These are phyloP conservation scores for Pogonomyrmex californicus DNA, from an alignment of 1,140 invertebrate genomes.

Conservation along the genomic window DNA sequence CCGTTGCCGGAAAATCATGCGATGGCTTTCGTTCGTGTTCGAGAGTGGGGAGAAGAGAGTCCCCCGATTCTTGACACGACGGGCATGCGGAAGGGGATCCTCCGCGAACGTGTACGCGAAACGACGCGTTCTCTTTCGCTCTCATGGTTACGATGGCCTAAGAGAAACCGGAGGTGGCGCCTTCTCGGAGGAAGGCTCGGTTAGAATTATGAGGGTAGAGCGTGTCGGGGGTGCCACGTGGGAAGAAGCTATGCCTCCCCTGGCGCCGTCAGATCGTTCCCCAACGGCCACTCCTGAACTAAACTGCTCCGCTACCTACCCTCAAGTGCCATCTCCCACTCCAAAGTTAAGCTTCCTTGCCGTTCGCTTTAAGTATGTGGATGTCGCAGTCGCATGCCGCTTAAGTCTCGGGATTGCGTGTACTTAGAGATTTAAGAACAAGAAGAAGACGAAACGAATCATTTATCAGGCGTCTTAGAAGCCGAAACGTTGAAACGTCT, in stretches of 20 bases:
- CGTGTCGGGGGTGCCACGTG: conserved; percentile 83
- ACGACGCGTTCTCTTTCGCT: conserved; percentile 49
- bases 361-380: conserved; percentile 32
- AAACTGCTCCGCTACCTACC: conserved; percentile 82
- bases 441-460: conserved; percentile 1
- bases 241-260: conserved; percentile 86
- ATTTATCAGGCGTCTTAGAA: not conserved
- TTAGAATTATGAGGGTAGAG: conserved; percentile 84
- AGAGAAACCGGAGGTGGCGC: conserved; percentile 69
- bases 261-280: conserved; percentile 84
- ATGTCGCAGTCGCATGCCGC: conserved; percentile 12
- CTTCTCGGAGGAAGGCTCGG: conserved; percentile 62
- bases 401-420: conserved; percentile 40
- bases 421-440: conserved; percentile 38
- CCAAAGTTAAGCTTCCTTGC: conserved; percentile 55
- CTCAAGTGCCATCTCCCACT: conserved; percentile 71
- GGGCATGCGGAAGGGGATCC: conserved; percentile 28
- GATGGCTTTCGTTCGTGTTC: conserved; percentile 60
- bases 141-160: conserved; percentile 52
- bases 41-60: conserved; percentile 37
- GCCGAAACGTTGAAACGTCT: not conserved
- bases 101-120: conserved; percentile 33
- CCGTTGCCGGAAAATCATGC: conserved; percentile 71
- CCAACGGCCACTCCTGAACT: conserved; percentile 84
- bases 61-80: conserved; percentile 58